phyloP scores from a whole-genome alignment of 2,797 vertebrate genomes.

The Microhierax caerulescens region DNA sequence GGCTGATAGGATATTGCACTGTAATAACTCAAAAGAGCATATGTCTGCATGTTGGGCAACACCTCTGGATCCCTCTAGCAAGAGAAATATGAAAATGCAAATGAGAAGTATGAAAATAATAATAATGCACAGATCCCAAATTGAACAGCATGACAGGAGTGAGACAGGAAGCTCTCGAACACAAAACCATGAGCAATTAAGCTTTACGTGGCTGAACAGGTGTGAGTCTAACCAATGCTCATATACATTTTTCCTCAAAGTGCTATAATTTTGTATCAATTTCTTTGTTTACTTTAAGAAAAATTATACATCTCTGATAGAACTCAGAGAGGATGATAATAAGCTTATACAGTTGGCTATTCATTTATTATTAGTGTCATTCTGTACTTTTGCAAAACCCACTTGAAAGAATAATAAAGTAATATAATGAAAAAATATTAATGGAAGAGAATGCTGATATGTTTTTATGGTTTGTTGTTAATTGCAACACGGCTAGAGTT shows the following conservation, averaged over 20 bases:
- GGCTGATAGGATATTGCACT: accelerated
- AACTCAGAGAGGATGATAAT: neutral
- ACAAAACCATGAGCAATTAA: neutral
- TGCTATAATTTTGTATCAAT: neutral
- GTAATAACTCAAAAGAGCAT: neutral
- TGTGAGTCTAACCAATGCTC: neutral
- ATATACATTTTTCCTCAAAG: neutral
- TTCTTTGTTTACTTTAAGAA: neutral
- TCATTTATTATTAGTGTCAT: neutral
- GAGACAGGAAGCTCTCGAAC: neutral
- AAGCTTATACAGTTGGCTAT: neutral
- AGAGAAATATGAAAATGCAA: neutral
- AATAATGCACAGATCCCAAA: neutral
- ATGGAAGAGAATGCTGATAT: neutral
- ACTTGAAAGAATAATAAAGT: neutral
- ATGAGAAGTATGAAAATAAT: neutral
- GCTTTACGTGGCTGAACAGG: neutral
- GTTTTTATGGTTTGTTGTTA: constrained; percentile 28
- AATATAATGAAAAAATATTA: neutral
- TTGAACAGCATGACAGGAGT: neutral
- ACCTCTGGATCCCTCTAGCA: neutral
- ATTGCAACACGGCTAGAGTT: constrained; percentile 20
- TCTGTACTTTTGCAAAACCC: neutral
- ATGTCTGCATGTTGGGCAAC: neutral
- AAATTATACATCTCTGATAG: neutral